A percentile compares a stretch with the other conserved stretches of the same genome.
These are phyloP conservation scores for Lampris incognitus DNA, from an alignment of 2,113 vertebrate species.

Conservation along the genomic window DNA sequence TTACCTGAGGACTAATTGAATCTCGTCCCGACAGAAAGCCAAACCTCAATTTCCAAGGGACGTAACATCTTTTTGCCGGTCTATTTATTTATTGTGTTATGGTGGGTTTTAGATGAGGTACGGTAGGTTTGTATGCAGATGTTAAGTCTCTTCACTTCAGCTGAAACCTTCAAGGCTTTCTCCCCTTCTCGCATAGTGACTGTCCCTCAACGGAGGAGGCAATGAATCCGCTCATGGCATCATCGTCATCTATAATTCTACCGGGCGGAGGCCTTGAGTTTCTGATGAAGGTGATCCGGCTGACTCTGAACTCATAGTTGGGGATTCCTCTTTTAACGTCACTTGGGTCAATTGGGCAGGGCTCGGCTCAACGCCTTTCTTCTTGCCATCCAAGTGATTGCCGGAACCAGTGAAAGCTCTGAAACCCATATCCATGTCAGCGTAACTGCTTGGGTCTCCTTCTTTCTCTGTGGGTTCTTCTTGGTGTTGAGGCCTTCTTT, in stretches of 20 bases:
- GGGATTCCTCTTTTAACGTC: conserved; percentile 98
- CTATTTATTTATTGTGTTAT: conserved; percentile 39
- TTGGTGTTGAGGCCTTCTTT: conserved; percentile 87
- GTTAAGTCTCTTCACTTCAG: conserved; percentile 6
- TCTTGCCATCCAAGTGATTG: conserved; percentile 96
- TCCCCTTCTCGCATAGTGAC: conserved; percentile 95
- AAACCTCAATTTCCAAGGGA: conserved; percentile 26
- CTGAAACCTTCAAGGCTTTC: conserved; percentile 88
- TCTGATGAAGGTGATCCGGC: conserved; percentile 96
- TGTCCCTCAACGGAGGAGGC: conserved; percentile 98
- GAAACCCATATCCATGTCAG: conserved; percentile 91
- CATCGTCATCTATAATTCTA: conserved; percentile 90
- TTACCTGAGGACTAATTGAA: conserved; percentile 25
- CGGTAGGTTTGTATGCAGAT: not conserved
- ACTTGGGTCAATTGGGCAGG: conserved; percentile 89
- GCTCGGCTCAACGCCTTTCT: conserved; percentile 96
- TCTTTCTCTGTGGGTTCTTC: conserved; percentile 91
- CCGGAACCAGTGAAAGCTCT: conserved; percentile 96
- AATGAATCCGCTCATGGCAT: conserved; percentile 89
- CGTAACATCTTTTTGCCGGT: conserved; percentile 12
- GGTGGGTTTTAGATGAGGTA: conserved; percentile 31
- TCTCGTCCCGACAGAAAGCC: conserved; percentile 28
- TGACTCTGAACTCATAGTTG: conserved; percentile 97
- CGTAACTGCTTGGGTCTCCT: conserved; percentile 88
- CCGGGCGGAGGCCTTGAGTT: conserved; percentile 92